Base-by-base conservation (phyloP, 2,888 invertebrate species). In the Ochropacha duplaris region DNA sequence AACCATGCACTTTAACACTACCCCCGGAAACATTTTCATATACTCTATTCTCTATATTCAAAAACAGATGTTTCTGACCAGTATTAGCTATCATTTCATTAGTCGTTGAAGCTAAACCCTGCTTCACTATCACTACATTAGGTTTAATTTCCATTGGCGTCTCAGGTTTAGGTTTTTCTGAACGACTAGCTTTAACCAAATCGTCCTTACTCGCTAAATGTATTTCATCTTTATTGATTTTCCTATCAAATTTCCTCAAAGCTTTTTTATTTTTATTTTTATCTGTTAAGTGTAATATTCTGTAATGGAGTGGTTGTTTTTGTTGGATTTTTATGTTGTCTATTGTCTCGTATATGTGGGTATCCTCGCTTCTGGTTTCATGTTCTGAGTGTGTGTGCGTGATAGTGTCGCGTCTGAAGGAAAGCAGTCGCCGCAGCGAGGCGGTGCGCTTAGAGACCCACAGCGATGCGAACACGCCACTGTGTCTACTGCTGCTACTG, bases 41-140 rank as follows among this genome's bases (percentile, higher is more conserved):
- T n/a, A 77, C 54, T 1, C 65, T 76, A 51, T 65, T 63, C 4
- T 72, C 71, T 44, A 76, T 71, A 59, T 66, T 74, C 57, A 71
- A 68, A 69, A 80, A 66, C 14, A 68, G 62, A 55, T 56, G 61
- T 19, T 73, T 74, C 12, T 67, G 71, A 31, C 70, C 61, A 9
- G 56, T 65, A 60, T 78, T 80, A 8, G 74, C 66, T 14, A 87
- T 75, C 76, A 83, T 83, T 61, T 92, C 89, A 78, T 96, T 96
- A 49, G 96, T 96, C 3, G 96, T 95, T 0, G 94, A 96, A 4
- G 95, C 90, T 58, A 96, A 86, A 61, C 94, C 94, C 55, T 94
- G 88, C 57, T 93, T 94, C 61, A 94, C 91, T 66, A 96, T 95
- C 57, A 94, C 93, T 12, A 94, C 71, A 66, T 78, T 79, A 72